A percentile compares a stretch with the other conserved stretches of the same genome.
phyloP scores from a whole-genome alignment of 2,113 vertebrate species.

The Eubucco bourcierii region DNA sequence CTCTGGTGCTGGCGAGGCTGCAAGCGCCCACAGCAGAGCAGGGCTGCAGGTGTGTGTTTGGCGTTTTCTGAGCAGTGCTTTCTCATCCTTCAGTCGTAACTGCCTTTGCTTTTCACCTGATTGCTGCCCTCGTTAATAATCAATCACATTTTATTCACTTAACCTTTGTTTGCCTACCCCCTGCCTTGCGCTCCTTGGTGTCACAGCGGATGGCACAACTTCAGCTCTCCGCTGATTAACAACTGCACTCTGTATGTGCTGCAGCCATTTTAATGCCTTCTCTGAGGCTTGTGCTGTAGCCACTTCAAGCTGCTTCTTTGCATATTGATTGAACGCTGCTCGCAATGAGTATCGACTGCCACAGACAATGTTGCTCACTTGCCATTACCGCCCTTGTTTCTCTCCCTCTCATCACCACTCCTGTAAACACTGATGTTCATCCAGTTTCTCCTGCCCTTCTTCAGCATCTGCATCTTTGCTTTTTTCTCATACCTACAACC shows the following conservation, averaged over 20 bases:
- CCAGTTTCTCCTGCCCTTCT: background rate
- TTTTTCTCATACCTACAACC: background rate
- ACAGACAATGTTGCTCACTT: conserved; percentile 50
- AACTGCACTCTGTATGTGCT: background rate
- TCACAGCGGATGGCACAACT: background rate
- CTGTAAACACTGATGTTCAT: background rate
- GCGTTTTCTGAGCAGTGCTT: background rate
- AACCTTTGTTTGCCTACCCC: conserved; percentile 9
- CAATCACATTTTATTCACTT: conserved; percentile 37
- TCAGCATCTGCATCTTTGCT: conserved; percentile 41
- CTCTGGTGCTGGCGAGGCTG: accelerated
- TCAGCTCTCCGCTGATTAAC: conserved; percentile 35
- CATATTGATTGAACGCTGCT: conserved; percentile 54
- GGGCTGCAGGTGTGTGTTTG: background rate
- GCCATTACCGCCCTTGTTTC: conserved; percentile 15
- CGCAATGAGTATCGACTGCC: conserved; percentile 12
- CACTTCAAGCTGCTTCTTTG: conserved; percentile 38
- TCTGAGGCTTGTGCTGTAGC: background rate
- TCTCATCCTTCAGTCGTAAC: background rate
- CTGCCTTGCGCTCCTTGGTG: conserved; percentile 1
- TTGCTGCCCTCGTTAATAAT: conserved; percentile 42
- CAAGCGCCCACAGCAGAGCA: background rate
- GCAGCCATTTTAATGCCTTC: conserved; percentile 43
- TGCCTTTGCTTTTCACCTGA: conserved; percentile 13
- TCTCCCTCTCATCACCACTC: conserved; percentile 10